Conservation (phyloP, 2,113 vertebrate species). For the Chroicocephalus ridibundus region DNA sequence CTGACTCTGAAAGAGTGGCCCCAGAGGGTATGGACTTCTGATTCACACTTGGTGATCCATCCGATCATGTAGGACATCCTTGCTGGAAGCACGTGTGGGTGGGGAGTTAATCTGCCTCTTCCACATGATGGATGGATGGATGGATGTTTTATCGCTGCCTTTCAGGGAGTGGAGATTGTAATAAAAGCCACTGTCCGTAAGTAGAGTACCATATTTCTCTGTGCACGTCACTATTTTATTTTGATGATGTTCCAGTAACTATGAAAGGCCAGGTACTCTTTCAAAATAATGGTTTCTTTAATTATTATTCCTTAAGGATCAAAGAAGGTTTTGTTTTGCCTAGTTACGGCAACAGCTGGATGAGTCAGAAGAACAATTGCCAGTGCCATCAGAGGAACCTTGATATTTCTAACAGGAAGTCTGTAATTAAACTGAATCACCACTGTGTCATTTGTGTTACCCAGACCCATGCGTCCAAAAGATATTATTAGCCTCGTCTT, state of each 20-base stretch:
- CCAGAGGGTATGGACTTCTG: not conserved
- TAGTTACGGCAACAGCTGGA: not conserved
- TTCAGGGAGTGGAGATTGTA: not conserved
- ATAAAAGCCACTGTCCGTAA: not conserved
- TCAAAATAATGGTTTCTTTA: constrained; percentile 12
- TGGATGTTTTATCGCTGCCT: not conserved
- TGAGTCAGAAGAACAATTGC: constrained; percentile 50
- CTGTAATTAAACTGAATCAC: not conserved
- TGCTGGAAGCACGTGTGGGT: not conserved
- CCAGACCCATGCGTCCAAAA: not conserved
- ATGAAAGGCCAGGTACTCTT: not conserved
- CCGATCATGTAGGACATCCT: not conserved
- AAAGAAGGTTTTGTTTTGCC: constrained; percentile 21
- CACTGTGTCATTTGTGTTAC: not conserved
- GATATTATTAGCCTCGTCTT: not conserved
- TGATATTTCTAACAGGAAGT: constrained; percentile 19
- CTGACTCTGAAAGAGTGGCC: not conserved
- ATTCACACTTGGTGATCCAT: not conserved
- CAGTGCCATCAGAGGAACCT: not conserved
- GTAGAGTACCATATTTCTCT: not conserved
- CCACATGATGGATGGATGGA: not conserved
- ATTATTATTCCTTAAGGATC: constrained; percentile 10
- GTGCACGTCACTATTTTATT: not conserved
- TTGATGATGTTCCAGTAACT: not conserved
- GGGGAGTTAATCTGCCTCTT: not conserved